Evolutionary conservation across 2,888 invertebrate genomes (phyloP).

Genomic region (Patella depressa): DNA sequence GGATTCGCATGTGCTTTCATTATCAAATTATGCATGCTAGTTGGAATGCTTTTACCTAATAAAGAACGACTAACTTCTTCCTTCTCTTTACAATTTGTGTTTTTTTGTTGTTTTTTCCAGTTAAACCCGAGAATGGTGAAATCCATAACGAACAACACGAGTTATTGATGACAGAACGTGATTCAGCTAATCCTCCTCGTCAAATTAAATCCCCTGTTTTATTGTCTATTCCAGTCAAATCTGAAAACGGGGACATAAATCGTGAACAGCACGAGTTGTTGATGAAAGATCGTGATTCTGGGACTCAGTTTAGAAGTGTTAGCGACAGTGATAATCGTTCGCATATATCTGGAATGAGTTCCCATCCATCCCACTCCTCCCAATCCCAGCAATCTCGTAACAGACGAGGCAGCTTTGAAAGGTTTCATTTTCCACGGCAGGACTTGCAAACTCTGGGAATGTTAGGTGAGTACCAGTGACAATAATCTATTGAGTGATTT

Average conservation of each 20-base stretch:
- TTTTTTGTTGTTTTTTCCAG: too few relatives aligned
- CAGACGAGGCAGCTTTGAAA: constrained; percentile 78
- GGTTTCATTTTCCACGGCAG: constrained; percentile 80
- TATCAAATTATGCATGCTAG: too few relatives aligned
- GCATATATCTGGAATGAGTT: constrained; percentile 68
- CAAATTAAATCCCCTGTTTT: too few relatives aligned
- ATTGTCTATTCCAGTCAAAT: constrained; percentile 74
- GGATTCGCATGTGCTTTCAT: too few relatives aligned
- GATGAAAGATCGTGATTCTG: constrained; percentile 71
- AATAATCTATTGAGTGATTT: background rate
- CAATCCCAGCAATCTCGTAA: constrained; percentile 76
- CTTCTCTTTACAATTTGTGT: too few relatives aligned
- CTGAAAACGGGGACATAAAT: constrained; percentile 76
- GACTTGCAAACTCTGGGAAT: constrained; percentile 78
- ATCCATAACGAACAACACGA: too few relatives aligned
- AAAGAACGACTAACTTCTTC: too few relatives aligned
- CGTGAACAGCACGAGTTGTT: constrained; percentile 66
- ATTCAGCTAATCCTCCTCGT: too few relatives aligned
- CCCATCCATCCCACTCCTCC: constrained; percentile 69
- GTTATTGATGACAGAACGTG: too few relatives aligned
- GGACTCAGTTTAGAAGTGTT: constrained; percentile 70
- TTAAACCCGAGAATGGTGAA: too few relatives aligned
- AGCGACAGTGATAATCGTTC: constrained; percentile 72
- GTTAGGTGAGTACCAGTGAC: constrained; percentile 69
- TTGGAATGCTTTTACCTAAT: too few relatives aligned